A percentile compares a stretch with the other conserved stretches of the same genome.
Evolutionary conservation across 2,888 invertebrate species (phyloP).

Genomic region (Lordiphosa andalusiaca): DNA sequence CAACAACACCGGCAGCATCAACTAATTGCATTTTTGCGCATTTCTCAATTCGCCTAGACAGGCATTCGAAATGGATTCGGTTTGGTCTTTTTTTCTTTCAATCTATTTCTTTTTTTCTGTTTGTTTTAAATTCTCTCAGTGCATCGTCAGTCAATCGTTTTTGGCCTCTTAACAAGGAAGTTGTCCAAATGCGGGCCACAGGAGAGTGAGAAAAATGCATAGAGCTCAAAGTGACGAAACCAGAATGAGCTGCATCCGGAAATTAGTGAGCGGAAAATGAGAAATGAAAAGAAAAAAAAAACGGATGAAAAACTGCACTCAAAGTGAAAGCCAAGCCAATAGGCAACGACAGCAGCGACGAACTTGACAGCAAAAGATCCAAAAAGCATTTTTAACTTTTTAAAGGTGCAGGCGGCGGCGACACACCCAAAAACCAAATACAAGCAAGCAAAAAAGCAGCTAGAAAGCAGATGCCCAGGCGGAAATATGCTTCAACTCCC

Average conservation of each 20-base stretch:
- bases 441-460: not conserved
- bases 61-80: slow-evolving; percentile 35
- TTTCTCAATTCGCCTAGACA: slow-evolving; percentile 32
- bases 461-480: slow-evolving; percentile 19
- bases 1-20: slow-evolving; percentile 12
- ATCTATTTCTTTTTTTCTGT: not conserved
- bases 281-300: slow-evolving; percentile 49
- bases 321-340: slow-evolving; percentile 60
- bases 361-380: slow-evolving; percentile 26
- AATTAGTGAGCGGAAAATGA: slow-evolving; percentile 60
- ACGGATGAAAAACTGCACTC: slow-evolving; percentile 28
- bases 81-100: slow-evolving; percentile 35
- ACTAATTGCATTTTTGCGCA: slow-evolving; percentile 36
- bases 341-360: slow-evolving; percentile 7
- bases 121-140: not conserved
- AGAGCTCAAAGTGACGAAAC: slow-evolving; percentile 9
- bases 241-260: slow-evolving; percentile 64
- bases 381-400: slow-evolving; percentile 15
- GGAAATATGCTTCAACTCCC: slow-evolving; percentile 33
- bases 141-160: slow-evolving; percentile 8
- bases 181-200: slow-evolving; percentile 54
- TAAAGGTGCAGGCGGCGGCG: slow-evolving; percentile 34
- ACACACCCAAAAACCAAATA: slow-evolving; percentile 29
- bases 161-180: slow-evolving; percentile 55
- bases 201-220: slow-evolving; percentile 19